Evolutionary conservation across 2,888 invertebrate species (phyloP), one percentile per base, ranked within the genome.

Genomic region (Bugula neritina): DNA sequence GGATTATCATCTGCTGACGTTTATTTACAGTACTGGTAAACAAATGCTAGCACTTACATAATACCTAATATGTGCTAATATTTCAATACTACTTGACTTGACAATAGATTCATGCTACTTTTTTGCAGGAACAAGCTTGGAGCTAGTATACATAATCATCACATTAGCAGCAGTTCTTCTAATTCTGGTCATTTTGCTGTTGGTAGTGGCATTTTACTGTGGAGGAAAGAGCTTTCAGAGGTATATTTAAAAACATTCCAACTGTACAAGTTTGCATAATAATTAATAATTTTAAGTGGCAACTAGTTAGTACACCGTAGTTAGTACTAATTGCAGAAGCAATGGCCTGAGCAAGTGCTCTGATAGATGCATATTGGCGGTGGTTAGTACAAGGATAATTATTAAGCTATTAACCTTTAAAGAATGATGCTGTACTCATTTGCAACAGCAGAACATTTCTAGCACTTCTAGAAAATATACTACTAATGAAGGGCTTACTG

Each of bases 351-450:
- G 17, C 43, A 43, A 43, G 17, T 43, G 43, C 43, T 43, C 5
- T 43, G 43, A 43, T 10, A 43, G 5, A 43, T n/a, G n/a, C n/a
- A n/a, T n/a, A 17, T 17, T 43, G 5, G 17, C 43, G 17, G 43
- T 43, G 43, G 43, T 43, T 43, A 43, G 43, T 43, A 43, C 43
- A 43, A 27, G 27, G 27, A n/a, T 31, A 63, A 63, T 63, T 63
- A 63, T 27, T 5, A 21, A 63, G 27, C 63, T 31, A 63, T 63
- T 63, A 63, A 63, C 63, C 63, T 63, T 63, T 63, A 63, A 63
- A 63, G 43, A 17, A 43, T 43, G 43, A 17, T 43, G 43, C 43
- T 10, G 43, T 43, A 43, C 43, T 43, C 17, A 17, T 43, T 43
- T 17, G 5, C 43, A 43, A n/a, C n/a, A n/a, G n/a, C n/a, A n/a